A percentile compares a stretch with the other conserved stretches of the same genome.
phyloP scores from a whole-genome alignment of 2,888 invertebrate genomes.

The Pomacea canaliculata region DNA sequence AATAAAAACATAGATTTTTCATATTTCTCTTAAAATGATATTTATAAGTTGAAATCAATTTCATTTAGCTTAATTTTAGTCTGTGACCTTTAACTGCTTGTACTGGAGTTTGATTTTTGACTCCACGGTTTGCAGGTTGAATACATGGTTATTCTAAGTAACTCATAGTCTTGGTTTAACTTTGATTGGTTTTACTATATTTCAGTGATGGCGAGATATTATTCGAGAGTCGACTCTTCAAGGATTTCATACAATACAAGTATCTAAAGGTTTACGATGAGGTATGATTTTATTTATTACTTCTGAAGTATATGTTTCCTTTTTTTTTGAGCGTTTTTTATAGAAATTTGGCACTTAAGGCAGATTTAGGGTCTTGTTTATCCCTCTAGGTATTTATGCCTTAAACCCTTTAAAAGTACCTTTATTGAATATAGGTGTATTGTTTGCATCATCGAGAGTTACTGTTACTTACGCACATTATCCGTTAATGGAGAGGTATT shows the following conservation, averaged over 20 bases:
- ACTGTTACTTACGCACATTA: conserved; percentile 79
- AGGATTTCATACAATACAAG: conserved; percentile 77
- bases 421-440: conserved; percentile 80
- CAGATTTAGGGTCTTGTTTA: conserved; percentile 77
- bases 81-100: conserved; percentile 32
- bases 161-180: conserved; percentile 38
- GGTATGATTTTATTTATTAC: conserved; percentile 83
- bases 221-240: conserved; percentile 78
- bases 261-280: conserved; percentile 76
- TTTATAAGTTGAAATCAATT: conserved; percentile 30
- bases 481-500: conserved; percentile 71
- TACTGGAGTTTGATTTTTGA: conserved; percentile 44
- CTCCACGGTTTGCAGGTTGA: conserved; percentile 43
- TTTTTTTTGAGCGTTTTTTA: conserved; percentile 77
- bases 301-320: conserved; percentile 79
- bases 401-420: conserved; percentile 82
- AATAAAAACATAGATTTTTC: not conserved
- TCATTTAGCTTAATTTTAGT: conserved; percentile 34
- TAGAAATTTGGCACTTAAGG: conserved; percentile 74
- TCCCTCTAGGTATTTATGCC: conserved; percentile 77
- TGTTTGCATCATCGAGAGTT: conserved; percentile 78
- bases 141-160: conserved; percentile 33
- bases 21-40: not conserved
- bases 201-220: conserved; percentile 68
- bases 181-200: conserved; percentile 43